Conservation (phyloP, 1,140 invertebrate species). For the Penaeus indicus region DNA sequence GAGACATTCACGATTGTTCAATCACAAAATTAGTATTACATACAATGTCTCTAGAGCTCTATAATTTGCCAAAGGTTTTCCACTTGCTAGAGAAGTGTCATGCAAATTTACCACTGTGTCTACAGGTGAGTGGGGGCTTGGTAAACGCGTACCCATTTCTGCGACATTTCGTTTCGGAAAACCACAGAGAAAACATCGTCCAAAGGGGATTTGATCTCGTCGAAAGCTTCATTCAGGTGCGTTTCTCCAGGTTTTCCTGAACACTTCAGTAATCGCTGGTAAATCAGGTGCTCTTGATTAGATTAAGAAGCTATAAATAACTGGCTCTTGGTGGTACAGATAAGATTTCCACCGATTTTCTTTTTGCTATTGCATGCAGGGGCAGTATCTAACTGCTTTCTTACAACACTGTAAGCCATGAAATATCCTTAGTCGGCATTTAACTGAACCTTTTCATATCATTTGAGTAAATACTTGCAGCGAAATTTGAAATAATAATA, state of each 20-base stretch:
- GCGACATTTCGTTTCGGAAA: conserved; percentile 7
- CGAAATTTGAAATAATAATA: background rate
- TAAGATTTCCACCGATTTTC: background rate
- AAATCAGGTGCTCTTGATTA: too few species aligned
- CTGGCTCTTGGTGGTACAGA: background rate
- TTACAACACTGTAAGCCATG: too few species aligned
- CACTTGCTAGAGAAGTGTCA: background rate
- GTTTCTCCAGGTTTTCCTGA: background rate
- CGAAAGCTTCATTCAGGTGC: conserved; percentile 4
- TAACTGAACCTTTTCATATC: too few species aligned
- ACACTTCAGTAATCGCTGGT: too few species aligned
- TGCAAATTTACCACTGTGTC: background rate
- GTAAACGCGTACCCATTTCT: background rate
- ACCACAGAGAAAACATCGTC: background rate
- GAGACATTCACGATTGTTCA: background rate
- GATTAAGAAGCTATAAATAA: background rate
- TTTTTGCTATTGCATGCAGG: background rate
- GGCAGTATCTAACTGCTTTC: too few species aligned
- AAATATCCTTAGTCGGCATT: too few species aligned
- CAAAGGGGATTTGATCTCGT: background rate
- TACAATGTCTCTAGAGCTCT: too few species aligned
- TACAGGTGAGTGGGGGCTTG: background rate
- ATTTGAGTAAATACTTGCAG: too few species aligned
- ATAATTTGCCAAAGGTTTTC: too few species aligned
- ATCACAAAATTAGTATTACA: background rate